Conservation (phyloP, 1,140 invertebrate genomes). For the Drosophila willistoni region DNA sequence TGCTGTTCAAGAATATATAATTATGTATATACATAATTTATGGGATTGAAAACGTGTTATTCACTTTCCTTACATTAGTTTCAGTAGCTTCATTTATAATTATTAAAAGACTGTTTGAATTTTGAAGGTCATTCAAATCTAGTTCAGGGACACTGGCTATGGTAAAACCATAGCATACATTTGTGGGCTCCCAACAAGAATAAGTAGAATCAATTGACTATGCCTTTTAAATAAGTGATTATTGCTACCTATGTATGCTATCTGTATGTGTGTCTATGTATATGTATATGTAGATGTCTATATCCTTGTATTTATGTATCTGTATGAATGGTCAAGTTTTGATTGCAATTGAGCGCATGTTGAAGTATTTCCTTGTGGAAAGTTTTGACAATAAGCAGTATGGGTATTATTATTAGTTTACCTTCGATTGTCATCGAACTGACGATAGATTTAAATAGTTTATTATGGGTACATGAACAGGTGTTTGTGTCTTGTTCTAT, state of each 20-base stretch:
- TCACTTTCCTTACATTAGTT: no score
- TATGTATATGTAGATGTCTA: background rate
- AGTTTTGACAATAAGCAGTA: slow-evolving; percentile 32
- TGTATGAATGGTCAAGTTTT: background rate
- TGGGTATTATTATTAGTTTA: slow-evolving; percentile 15
- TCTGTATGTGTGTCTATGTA: background rate
- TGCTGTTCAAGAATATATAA: no score
- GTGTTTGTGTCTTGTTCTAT: slow-evolving; percentile 23
- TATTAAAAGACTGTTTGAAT: no score
- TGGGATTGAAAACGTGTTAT: no score
- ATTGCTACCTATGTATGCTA: background rate
- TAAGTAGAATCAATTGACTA: no score
- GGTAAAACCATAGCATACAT: background rate
- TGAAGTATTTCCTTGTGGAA: slow-evolving; percentile 15
- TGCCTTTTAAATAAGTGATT: slow-evolving; percentile 7
- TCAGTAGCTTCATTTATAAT: no score
- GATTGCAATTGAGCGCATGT: slow-evolving; percentile 12
- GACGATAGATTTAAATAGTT: slow-evolving; percentile 56
- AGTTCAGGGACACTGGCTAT: background rate
- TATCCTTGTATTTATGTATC: background rate
- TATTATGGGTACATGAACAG: slow-evolving; percentile 62
- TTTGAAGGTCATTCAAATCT: no score
- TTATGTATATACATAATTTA: no score
- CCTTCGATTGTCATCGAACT: slow-evolving; percentile 21
- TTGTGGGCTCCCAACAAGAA: background rate